Percentiles rank a stretch among this genome's conserved stretches.
These are phyloP conservation scores for Periphyllus acericola DNA, from an alignment of 2,888 invertebrate species.

Conservation along the genomic window DNA sequence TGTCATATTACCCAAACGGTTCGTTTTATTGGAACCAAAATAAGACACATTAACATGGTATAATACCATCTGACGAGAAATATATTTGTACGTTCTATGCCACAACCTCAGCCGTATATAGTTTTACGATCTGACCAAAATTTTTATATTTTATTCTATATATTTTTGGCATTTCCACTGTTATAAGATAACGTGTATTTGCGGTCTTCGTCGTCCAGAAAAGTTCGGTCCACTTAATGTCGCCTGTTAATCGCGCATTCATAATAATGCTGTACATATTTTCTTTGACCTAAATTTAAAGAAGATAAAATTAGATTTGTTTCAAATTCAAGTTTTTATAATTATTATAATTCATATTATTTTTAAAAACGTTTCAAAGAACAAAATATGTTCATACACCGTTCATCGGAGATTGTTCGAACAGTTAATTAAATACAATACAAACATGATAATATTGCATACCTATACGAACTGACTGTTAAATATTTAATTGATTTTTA, in stretches of 20 bases:
- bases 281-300: slow-evolving; percentile 35
- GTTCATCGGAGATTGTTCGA: background rate
- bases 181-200: background rate
- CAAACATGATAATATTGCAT: background rate
- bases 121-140: background rate
- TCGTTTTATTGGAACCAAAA: background rate
- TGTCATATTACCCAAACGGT: background rate
- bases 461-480: background rate
- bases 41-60: background rate
- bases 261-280: slow-evolving; percentile 24
- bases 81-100: background rate
- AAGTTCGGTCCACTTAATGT: slow-evolving; percentile 39
- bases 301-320: slow-evolving; percentile 44
- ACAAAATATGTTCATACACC: background rate
- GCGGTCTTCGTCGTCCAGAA: slow-evolving; percentile 5
- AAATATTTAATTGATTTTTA: slow-evolving; percentile 25
- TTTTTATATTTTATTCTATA: background rate
- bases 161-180: slow-evolving; percentile 18
- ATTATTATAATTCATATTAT: background rate
- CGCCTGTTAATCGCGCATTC: slow-evolving; percentile 29
- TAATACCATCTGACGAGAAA: background rate
- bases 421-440: slow-evolving; percentile 15
- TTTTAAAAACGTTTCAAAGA: background rate
- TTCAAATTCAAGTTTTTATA: background rate
- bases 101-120: background rate